phyloP scores from a whole-genome alignment of 2,113 vertebrate genomes.

The Gulo gulo region DNA sequence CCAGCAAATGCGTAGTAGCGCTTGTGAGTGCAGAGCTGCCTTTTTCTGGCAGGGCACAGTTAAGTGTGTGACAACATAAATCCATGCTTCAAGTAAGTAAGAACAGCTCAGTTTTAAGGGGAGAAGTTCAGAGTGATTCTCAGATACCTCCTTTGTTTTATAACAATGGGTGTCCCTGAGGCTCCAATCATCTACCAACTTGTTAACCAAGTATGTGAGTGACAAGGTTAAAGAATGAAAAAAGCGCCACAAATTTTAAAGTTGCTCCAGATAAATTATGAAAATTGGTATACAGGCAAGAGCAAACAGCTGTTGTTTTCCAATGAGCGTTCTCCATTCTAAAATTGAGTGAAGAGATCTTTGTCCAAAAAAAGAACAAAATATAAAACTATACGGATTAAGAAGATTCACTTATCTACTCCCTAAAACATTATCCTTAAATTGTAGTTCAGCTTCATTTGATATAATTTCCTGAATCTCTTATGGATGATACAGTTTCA shows the following conservation, averaged over 20 bases:
- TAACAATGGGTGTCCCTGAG: neutral
- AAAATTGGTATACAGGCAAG: neutral
- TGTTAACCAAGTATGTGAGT: neutral
- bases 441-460: slow-evolving; percentile 54
- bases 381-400: neutral
- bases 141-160: neutral
- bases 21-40: neutral
- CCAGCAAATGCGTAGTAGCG: neutral
- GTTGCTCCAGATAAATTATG: neutral
- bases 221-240: slow-evolving; percentile 4
- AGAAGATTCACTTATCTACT: slow-evolving; percentile 43
- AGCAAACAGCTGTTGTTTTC: slow-evolving; percentile 21
- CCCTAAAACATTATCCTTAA: slow-evolving; percentile 56
- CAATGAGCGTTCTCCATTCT: neutral
- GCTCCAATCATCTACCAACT: neutral
- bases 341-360: neutral
- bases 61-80: neutral
- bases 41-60: neutral
- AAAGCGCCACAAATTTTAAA: neutral
- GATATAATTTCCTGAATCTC: slow-evolving; percentile 58
- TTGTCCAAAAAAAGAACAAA: neutral
- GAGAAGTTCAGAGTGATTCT: neutral
- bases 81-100: neutral
- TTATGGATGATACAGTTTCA: slow-evolving; percentile 60
- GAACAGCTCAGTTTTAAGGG: neutral